Percentiles rank a stretch among this genome's conserved stretches.
These are phyloP conservation scores for Cotesia typhae DNA, from an alignment of 1,140 invertebrate genomes.

Conservation along the genomic window DNA sequence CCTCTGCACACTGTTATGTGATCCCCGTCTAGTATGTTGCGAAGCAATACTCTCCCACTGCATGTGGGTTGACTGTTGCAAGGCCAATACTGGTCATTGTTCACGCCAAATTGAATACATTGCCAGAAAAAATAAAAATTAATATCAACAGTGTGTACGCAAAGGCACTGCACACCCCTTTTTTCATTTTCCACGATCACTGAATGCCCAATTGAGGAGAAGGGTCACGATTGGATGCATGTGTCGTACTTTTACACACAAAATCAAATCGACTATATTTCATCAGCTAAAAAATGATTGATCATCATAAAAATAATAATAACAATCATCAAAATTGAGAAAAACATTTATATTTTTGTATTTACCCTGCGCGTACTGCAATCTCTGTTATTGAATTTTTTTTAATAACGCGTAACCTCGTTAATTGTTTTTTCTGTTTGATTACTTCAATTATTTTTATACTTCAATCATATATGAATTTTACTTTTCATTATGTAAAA, in stretches of 20 bases:
- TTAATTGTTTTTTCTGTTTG: conserved; percentile 6
- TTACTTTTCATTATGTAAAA: not conserved
- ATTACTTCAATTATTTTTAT: conserved; percentile 4
- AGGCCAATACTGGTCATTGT: conserved; percentile 36
- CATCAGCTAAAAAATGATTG: not conserved
- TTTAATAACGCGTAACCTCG: not conserved
- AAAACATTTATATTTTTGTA: not conserved
- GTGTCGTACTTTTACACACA: not conserved
- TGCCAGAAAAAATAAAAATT: conserved; percentile 35
- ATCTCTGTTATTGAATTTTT: not conserved
- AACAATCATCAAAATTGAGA: not conserved
- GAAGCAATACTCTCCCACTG: conserved; percentile 23
- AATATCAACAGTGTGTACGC: conserved; percentile 37
- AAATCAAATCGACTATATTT: conserved; percentile 8
- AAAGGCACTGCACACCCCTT: conserved; percentile 31
- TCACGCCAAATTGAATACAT: conserved; percentile 43
- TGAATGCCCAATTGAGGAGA: conserved; percentile 5
- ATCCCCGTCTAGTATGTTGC: conserved; percentile 9
- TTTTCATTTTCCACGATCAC: conserved; percentile 16
- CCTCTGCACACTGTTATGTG: conserved; percentile 1
- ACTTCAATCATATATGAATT: not conserved
- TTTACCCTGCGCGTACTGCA: not conserved
- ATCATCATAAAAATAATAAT: no score
- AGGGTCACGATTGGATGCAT: conserved; percentile 11
- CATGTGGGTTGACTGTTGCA: conserved; percentile 29